A percentile compares a stretch with the other conserved stretches of the same genome.
Evolutionary conservation across 2,888 invertebrate species (phyloP).

Genomic region (Suillia variegata): DNA sequence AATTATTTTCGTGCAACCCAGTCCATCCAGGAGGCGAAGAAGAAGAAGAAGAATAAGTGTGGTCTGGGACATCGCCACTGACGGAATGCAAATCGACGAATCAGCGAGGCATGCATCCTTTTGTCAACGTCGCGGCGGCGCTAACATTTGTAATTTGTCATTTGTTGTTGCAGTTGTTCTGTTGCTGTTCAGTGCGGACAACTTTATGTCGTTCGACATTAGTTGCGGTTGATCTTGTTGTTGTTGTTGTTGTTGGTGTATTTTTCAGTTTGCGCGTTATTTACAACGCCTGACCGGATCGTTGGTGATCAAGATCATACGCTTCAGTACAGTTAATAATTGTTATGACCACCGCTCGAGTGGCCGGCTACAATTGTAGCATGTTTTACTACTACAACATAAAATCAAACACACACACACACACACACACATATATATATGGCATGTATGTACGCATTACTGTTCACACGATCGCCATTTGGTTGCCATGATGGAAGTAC

Average conservation of each 20-base stretch:
- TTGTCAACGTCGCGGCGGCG: neutral
- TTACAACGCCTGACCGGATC: neutral
- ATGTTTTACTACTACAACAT: too few species aligned
- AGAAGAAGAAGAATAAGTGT: too few species aligned
- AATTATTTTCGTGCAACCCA: too few species aligned
- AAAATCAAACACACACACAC: constrained; percentile 3
- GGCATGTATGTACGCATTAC: too few species aligned
- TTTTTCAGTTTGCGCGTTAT: too few species aligned
- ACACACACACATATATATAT: neutral
- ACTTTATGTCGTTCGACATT: neutral
- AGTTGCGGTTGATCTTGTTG: neutral
- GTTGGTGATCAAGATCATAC: neutral
- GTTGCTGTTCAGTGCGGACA: too few species aligned
- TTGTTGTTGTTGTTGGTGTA: neutral
- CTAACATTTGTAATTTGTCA: constrained; percentile 6
- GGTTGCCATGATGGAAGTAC: neutral
- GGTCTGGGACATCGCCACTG: too few species aligned
- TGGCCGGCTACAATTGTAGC: too few species aligned
- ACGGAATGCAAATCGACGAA: too few species aligned
- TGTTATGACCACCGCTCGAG: neutral
- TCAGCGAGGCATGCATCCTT: too few species aligned
- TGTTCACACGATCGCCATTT: neutral
- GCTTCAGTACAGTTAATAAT: constrained; percentile 1
- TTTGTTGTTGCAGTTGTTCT: too few species aligned
- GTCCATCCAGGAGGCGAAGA: too few species aligned